Evolutionary conservation across 2,888 invertebrate species (phyloP), one percentile per base, ranked within the genome.

Genomic region (Slavum lentiscoides): DNA sequence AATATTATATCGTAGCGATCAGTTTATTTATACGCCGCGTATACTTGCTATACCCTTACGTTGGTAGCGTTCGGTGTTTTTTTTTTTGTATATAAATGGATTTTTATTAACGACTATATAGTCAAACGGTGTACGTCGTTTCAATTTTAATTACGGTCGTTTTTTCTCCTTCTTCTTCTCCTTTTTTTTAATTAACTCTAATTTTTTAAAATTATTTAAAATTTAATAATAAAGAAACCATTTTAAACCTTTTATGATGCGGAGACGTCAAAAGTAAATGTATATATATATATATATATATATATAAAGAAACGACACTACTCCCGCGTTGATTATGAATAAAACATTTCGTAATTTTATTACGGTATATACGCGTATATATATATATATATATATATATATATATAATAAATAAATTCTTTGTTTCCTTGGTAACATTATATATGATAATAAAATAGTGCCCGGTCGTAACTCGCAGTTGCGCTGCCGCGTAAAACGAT

Each of bases 301-400:
- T n/a, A n/a, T n/a, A n/a, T n/a, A 64, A 75, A 23, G 58, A 75
- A 7, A 5, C 8, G 4, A 8, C 39, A 59, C 58, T 59, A 58
- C 67, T 58, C n/a, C 15, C 43, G 43, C 49, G 67, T 67, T 39
- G 59, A 55, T 74, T 64, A 75, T 75, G 67, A 75, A 75, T 75
- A 75, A 75, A 75, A 75, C 75, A 75, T 75, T 75, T 75, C 30
- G 43, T 67, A 67, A 75, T 75, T 75, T 75, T 67, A 67, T 75
- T 67, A 67, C 1, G 23, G 43, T n/a, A 43, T 30, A 75, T 58
- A 66, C 21, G 43, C 43, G 43, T 43, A 39, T 11, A 11, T 43
- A 43, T 43, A 9, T 43, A 43, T 43, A 43, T 11, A 43, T 11
- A 11, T 11, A 43, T 11, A 43, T 11, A 43, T 11, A 43, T 43